Evolutionary conservation across 2,888 invertebrate species (phyloP), one percentile per base, ranked within the genome.

Genomic region (Gryllus longicercus): DNA sequence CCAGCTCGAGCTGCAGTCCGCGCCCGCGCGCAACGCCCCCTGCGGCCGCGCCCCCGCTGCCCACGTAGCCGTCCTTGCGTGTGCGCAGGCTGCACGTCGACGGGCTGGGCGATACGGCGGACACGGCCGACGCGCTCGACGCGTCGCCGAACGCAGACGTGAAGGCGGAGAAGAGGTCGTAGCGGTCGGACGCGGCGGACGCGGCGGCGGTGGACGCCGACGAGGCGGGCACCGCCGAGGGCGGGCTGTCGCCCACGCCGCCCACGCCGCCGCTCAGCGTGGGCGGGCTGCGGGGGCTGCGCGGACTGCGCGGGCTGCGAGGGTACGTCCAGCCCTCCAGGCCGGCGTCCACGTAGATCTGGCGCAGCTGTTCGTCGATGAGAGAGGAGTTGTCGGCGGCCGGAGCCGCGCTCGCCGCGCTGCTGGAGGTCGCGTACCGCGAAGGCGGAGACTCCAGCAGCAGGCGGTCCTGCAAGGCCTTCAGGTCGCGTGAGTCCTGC

Each of bases 401-500:
- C 23, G 82, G 78, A n/a, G 82, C 79, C 16, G 80, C 82, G 8
- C 82, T 79, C 75, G 81, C 81, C 49, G 78, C 79, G 14, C 81
- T 80, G n/a, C 81, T 80, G 38, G 82, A 81, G 14, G 83, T 80
- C 14, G 38, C 11, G 14, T 63, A 63, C 50, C 75, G 18, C 50
- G 77, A 18, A 10, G 77, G 77, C 2, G 80, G 80, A 16, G 80
- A 76, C 25, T 79, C 80, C 50, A 80, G 18, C 75, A 81, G 49
- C 16, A 81, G 77, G n/a, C 92, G 91, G 84, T 91, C 90, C 87
- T 93, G 92, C 83, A 94, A 89, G 86, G 94, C 93, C 88, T 93
- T 93, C 84, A 94, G 89, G 87, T 93, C 93, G 86, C 92, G 91
- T 81, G 94, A 93, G 88, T 94, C 94, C 88, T 93, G 93, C 84